These are phyloP conservation scores for Marmota monax DNA, from an alignment of 2,113 vertebrate species.

Conservation along the genomic window DNA sequence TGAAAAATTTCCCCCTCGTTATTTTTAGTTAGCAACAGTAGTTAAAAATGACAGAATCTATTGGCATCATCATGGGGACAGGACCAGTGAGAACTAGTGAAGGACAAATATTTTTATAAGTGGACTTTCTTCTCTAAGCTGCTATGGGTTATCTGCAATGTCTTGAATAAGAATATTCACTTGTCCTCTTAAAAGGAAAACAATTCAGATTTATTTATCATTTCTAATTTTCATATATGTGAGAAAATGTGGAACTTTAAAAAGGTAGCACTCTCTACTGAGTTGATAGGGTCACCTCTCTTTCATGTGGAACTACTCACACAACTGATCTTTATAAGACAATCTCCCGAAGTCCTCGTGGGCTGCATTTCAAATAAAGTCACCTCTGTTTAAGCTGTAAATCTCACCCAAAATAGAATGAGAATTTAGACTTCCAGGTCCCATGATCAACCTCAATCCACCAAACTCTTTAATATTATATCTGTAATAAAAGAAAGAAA, in stretches of 20 bases:
- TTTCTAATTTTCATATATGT: slow-evolving; percentile 6
- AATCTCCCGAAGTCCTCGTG: background rate
- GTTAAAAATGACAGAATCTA: background rate
- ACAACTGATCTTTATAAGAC: background rate
- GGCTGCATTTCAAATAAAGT: slow-evolving; percentile 19
- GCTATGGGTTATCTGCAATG: rapidly evolving
- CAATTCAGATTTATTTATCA: background rate
- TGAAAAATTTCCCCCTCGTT: background rate
- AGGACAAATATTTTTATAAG: background rate
- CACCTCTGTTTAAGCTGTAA: background rate
- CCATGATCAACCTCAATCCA: background rate
- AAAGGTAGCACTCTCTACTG: background rate
- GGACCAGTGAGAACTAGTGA: background rate
- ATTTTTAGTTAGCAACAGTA: background rate
- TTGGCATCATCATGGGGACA: background rate
- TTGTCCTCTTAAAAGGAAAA: background rate
- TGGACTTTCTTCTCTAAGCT: background rate
- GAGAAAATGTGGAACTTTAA: background rate
- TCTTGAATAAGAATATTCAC: background rate
- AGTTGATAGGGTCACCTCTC: background rate
- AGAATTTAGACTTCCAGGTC: background rate
- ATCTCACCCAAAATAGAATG: background rate
- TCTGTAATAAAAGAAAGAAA: background rate
- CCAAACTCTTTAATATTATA: background rate
- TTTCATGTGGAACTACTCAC: background rate